Base-by-base conservation (phyloP, 53 echinoderm and acorn worm species). In the Paelopatides confundens region DNA sequence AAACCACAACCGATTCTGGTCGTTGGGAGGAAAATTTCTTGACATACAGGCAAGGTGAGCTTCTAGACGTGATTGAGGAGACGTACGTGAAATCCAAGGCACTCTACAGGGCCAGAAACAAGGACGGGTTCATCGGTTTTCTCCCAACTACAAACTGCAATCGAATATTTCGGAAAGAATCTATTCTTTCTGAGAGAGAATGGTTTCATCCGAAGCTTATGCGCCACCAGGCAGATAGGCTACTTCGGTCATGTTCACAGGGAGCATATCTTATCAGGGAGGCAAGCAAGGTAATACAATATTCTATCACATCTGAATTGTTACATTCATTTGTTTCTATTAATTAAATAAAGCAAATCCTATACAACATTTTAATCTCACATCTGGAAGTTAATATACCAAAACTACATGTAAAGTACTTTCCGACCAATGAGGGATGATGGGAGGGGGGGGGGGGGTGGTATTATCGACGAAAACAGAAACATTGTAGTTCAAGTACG, bases 231-330 rank as follows among this genome's bases (percentile, higher is more conserved):
- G 53, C 79, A 51, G 79, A 79, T 12, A 33, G 11, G 32, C 9
- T 31, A 13, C 51, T 79, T 21, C 49, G 33, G 7, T 30, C 30
- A 24, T 30, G 52, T 32, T 0, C 53, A 7, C 28, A 11, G 4
- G 79, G 79, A 13, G 29, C 51, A 23, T 79, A 47, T 48, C 53
- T 79, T 3, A 79, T 79, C 53, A 79, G 79, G 31, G 79, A 79
- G 26, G 79, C 79, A 10, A 79, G 53, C 51, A 79, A 43, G 43
- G 43, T 43, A 43, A 12, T n/a, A n/a, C n/a, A n/a, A n/a, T n/a
- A n/a, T n/a, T n/a, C n/a, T n/a, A n/a, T n/a, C n/a, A n/a, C n/a
- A n/a, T n/a, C n/a, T n/a, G n/a, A n/a, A n/a, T n/a, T n/a, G n/a
- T n/a, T n/a, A n/a, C n/a, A n/a, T n/a, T n/a, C n/a, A n/a, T n/a